Evolutionary conservation across 2,888 invertebrate genomes (phyloP), one percentile per base, ranked within the genome.

Genomic region (Tenthredo notha): DNA sequence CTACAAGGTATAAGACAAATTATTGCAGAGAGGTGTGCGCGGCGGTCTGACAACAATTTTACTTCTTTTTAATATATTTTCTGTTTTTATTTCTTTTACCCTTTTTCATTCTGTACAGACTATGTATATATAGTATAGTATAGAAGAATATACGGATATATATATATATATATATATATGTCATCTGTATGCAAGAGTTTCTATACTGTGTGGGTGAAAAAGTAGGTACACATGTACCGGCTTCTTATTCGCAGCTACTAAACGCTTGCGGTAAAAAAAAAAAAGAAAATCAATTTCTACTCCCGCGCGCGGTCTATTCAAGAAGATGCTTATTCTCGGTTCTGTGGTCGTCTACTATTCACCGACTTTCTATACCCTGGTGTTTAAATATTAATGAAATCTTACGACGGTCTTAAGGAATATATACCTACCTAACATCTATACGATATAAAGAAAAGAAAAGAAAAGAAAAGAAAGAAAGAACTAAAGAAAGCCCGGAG

Each of bases 331-430:
- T 54, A 7, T 54, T 10, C 54, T 18, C n/a, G 50, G 50, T 50
- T 1, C 18, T 54, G n/a, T n/a, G 6, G n/a, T 18, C 18, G n/a
- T 6, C 54, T n/a, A 54, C 54, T 54, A 54, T 54, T 54, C 54
- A 54, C n/a, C 18, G 6, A n/a, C 1, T 54, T 54, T 54, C 67
- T 15, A 21, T 33, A 33, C 29, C 67, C 12, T 12, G 67, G 29
- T 67, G 15, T 70, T 70, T 37, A 70, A 70, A 70, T 70, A 70
- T 70, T 33, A 70, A 70, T 70, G 70, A 70, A 70, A 70, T 37
- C 70, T 61, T 61, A 61, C 61, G 12, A 12, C 4, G 12, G 15
- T 47, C 47, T 47, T 15, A 15, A 47, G 47, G 47, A 15, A 12
- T 12, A 47, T 43, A 37, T 37, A 37, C 37, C 37, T 37, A 43